Base-by-base conservation (phyloP, 2,888 invertebrate species). In the Xanthorhoe spadicearia region DNA sequence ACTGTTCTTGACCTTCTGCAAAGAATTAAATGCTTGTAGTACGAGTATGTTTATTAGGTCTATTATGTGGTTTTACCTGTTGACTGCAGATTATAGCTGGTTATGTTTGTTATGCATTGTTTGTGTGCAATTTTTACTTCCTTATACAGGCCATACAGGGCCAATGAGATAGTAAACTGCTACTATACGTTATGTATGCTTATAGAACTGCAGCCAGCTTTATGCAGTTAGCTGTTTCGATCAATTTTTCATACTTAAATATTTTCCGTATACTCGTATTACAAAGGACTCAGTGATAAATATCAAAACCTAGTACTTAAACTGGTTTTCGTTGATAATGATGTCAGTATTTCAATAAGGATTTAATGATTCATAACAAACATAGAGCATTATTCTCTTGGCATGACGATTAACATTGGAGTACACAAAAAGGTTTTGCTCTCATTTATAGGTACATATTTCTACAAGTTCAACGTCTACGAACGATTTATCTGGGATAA, bases 1-100 rank as follows among this genome's bases (percentile, higher is more conserved):
- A 53, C 48, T 51, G 61, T 4, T 7, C 32, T 52, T 63, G 57
- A 57, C 63, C 63, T 57, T 55, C 55, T 28, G 38, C 38, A 43
- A 13, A 43, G 38, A 43, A 43, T 32, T n/a, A 32, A 32, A 32
- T 32, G 32, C 32, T 43, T 2, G 13, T 43, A 43, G 38, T 43
- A 9, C 9, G 38, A n/a, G n/a, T n/a, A n/a, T n/a, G n/a, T 38
- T 38, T 32, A 18, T 18, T 46, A 9, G 56, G n/a, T 56, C 13
- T 46, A 56, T 63, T 57, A 61, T 38, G 38, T 61, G 35, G 19
- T 38, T 61, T 61, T 61, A 52, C 62, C 62, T 62, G 51, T 52
- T 62, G 28, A 43, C 8, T 32, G 48, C 32, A 32, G 32, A 32
- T 17, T 19, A 4, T 49, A 17, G 32, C 32, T 46, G 56, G 17